These are phyloP conservation scores for Siderastrea siderea DNA, from an alignment of 92 coral and sea anemone species.

Conservation along the genomic window DNA sequence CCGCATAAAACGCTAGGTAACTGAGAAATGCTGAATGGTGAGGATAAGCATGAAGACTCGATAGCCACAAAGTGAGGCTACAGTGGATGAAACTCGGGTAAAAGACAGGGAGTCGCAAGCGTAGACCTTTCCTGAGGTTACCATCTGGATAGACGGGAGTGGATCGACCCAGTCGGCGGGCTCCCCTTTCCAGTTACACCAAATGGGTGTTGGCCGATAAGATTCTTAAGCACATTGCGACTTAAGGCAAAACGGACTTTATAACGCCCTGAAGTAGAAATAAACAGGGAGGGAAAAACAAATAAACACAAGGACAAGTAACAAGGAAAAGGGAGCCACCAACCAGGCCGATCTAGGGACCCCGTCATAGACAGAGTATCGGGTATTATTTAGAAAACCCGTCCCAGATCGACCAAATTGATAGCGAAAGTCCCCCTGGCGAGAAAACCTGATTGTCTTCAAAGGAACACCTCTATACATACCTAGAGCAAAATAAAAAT, in stretches of 20 bases:
- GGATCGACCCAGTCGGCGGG: slow-evolving; percentile 8
- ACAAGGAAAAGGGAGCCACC: background rate
- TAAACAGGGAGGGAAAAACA: background rate
- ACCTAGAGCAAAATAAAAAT: too few species aligned
- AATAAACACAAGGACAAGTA: background rate
- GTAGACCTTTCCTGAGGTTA: background rate
- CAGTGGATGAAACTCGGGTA: too few species aligned
- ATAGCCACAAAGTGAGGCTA: too few species aligned
- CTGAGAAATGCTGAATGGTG: too few species aligned
- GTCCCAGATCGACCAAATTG: too few species aligned
- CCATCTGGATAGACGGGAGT: slow-evolving; percentile 12
- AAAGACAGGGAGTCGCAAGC: too few species aligned
- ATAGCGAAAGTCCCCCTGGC: too few species aligned
- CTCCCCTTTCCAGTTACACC: slow-evolving; percentile 11
- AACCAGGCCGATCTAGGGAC: background rate
- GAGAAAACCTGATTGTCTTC: too few species aligned
- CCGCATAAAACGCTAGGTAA: too few species aligned
- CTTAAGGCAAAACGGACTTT: background rate
- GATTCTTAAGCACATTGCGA: background rate
- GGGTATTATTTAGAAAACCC: background rate
- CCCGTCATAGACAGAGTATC: background rate
- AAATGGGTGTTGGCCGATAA: background rate
- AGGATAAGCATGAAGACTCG: too few species aligned
- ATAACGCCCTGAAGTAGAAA: background rate
- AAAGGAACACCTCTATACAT: too few species aligned